Evolutionary conservation across 2,113 vertebrate species (phyloP), one percentile per base, ranked within the genome.

Genomic region (Dicaeum eximium): DNA sequence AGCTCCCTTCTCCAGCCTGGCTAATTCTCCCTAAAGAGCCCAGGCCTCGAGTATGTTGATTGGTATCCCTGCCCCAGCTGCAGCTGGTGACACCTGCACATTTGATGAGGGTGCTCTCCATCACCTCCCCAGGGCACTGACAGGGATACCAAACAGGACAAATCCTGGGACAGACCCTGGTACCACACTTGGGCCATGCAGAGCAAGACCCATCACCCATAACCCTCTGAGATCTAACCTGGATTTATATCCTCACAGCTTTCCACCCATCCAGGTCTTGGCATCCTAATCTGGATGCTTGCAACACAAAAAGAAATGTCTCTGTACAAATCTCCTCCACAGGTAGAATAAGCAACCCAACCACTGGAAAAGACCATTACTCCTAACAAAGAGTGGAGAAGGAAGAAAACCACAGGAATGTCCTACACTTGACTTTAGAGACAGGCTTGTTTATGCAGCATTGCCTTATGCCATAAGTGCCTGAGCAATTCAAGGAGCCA

Each of bases 1-100:
- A 90, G 33, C 13, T 42, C 28, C 24, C 13, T 78, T 40, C 54
- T 77, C 74, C 15, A 9, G 21, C 54, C 35, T 24, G 25, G 48
- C 30, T 37, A 44, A 38, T 27, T 31, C 17, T 70, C 27, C 30
- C n/a, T 66, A 10, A 73, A 65, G 22, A 73, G 44, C 54, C 60
- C 60, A 73, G 44, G 5, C 22, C 73, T 50, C 0, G 0, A 45
- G 35, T n/a, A 12, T 31, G 15, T 31, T 37, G 25, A 11, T 1
- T 8, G 5, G 12, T 25, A 2, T 78, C 67, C 13, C 30, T 80
- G 8, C 18, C 25, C 14, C n/a, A 53, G n/a, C 15, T 50, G n/a
- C 53, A 60, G 15, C 19, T 67, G 48, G 42, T 53, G 58, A 48
- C 72, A 77, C 35, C 47, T 37, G n/a, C n/a, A 75, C 19, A 44